Conservation (phyloP, 2,888 invertebrate species). For the Fabriciana adippe region DNA sequence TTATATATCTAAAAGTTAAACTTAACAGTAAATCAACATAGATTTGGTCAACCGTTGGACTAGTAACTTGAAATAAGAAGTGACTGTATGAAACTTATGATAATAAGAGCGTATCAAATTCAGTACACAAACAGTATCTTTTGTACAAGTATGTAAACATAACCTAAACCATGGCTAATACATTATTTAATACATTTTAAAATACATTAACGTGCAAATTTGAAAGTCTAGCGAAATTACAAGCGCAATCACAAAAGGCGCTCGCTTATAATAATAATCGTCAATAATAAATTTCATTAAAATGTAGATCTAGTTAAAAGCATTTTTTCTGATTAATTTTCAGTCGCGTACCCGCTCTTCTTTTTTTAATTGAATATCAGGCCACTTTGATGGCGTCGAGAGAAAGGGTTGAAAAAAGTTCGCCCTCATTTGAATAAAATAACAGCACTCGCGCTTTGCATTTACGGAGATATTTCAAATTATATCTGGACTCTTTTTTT, state of each 20-base stretch:
- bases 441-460: conserved; percentile 82
- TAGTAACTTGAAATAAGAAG: too few species aligned
- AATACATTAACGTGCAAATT: conserved; percentile 11
- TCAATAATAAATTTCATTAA: conserved; percentile 83
- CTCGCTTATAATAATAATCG: conserved; percentile 77
- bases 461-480: conserved; percentile 83
- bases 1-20: too few species aligned
- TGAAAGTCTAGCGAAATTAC: conserved; percentile 45
- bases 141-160: neutral
- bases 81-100: too few species aligned
- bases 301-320: conserved; percentile 83
- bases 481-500: conserved; percentile 80
- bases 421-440: conserved; percentile 82
- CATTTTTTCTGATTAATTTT: conserved; percentile 83
- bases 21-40: too few species aligned
- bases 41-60: too few species aligned
- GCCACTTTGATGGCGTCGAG: conserved; percentile 81
- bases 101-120: too few species aligned
- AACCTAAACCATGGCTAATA: too few species aligned
- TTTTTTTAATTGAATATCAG: conserved; percentile 83
- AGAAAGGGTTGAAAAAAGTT: conserved; percentile 79
- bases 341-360: conserved; percentile 77
- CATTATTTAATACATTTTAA: too few species aligned
- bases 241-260: conserved; percentile 70
- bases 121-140: neutral